phyloP scores from a whole-genome alignment of 2,113 vertebrate species.

The Chiloscyllium plagiosum region DNA sequence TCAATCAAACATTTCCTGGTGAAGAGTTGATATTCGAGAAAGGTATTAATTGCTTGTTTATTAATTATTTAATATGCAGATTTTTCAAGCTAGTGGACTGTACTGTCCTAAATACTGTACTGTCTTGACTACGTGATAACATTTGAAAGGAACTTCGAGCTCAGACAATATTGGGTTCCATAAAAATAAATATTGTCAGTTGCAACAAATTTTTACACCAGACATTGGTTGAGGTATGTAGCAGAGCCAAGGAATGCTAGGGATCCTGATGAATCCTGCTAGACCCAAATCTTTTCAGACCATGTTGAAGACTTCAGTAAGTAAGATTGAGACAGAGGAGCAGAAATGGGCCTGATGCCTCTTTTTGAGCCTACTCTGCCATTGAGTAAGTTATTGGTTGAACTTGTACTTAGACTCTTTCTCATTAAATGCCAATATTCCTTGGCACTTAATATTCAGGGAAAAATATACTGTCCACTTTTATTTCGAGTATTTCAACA shows the following conservation, averaged over 20 bases:
- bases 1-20: constrained; percentile 76
- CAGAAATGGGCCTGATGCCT: neutral
- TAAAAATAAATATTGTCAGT: neutral
- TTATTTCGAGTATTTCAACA: neutral
- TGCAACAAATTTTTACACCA: neutral
- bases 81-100: neutral
- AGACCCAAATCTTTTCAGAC: neutral
- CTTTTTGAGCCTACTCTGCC: neutral
- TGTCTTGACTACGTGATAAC: neutral
- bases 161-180: neutral
- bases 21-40: constrained; percentile 70
- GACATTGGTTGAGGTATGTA: neutral
- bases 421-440: neutral
- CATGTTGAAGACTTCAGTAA: neutral
- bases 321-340: neutral
- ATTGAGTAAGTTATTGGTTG: neutral
- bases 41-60: constrained; percentile 53
- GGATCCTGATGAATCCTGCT: neutral
- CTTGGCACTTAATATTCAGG: neutral
- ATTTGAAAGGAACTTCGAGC: neutral
- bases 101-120: too few relatives aligned
- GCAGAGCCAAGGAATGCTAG: neutral
- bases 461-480: neutral
- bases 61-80: neutral
- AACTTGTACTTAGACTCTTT: too few relatives aligned